phyloP scores from a whole-genome alignment of 2,113 vertebrate genomes.

The Halichoeres trimaculatus region DNA sequence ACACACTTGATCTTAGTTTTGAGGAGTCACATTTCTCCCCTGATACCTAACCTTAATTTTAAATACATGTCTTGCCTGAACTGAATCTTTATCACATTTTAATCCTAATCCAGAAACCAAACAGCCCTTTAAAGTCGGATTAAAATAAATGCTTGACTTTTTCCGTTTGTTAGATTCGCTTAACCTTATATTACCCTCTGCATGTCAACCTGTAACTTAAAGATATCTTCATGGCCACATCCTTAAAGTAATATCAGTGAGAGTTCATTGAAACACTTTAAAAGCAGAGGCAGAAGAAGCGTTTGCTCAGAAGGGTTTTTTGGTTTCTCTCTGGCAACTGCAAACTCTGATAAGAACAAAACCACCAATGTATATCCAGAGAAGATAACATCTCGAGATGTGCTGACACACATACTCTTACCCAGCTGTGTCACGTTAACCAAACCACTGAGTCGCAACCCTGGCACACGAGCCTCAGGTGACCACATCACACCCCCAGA shows the following conservation, averaged over 20 bases:
- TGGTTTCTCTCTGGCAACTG: neutral
- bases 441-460: conserved; percentile 37
- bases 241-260: neutral
- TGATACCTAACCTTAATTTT: neutral
- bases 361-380: conserved; percentile 3
- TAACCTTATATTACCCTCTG: neutral
- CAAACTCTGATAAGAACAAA: conserved; percentile 20
- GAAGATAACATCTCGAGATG: conserved; percentile 35
- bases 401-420: conserved; percentile 6
- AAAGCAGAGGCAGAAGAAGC: neutral
- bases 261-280: neutral
- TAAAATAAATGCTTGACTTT: neutral
- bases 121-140: conserved; percentile 3
- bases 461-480: conserved; percentile 46
- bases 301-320: neutral
- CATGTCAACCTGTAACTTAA: neutral
- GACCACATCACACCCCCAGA: conserved; percentile 14
- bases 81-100: conserved; percentile 14
- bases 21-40: conserved; percentile 12
- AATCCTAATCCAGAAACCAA: conserved; percentile 11
- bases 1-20: neutral
- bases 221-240: neutral
- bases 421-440: neutral
- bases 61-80: conserved; percentile 1
- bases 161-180: too few species aligned